These are phyloP conservation scores for Arctopsyche grandis DNA, from an alignment of 1,140 invertebrate genomes.

Conservation along the genomic window DNA sequence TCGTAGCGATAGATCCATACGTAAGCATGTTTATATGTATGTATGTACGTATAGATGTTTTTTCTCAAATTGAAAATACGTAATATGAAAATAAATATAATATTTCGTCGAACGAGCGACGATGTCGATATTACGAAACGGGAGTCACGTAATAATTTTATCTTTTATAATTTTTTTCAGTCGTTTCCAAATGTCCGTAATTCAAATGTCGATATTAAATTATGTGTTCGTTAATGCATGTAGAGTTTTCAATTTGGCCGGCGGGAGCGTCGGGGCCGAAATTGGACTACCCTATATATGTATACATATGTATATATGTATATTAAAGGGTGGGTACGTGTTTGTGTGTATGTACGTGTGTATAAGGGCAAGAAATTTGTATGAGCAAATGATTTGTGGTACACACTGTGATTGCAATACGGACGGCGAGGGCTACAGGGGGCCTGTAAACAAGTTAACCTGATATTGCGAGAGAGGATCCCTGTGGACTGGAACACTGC, in stretches of 20 bases:
- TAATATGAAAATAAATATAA: too few relatives aligned
- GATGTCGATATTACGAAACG: too few relatives aligned
- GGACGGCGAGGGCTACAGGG: slow-evolving; percentile 5
- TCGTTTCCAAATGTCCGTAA: background rate
- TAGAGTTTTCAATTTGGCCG: slow-evolving; percentile 9
- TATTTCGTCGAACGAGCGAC: background rate
- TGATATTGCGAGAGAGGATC: slow-evolving; percentile 3
- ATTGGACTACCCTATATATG: background rate
- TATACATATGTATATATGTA: background rate
- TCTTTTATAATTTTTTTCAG: background rate
- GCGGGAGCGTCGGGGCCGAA: too few relatives aligned
- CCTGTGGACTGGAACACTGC: background rate
- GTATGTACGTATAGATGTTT: too few relatives aligned
- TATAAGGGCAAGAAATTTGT: slow-evolving; percentile 17
- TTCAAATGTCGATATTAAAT: background rate
- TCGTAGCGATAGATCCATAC: too few relatives aligned
- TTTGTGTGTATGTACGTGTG: background rate
- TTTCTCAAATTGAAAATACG: too few relatives aligned
- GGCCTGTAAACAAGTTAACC: slow-evolving; percentile 23
- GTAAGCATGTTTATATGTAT: too few relatives aligned
- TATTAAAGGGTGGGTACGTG: background rate
- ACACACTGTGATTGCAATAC: slow-evolving; percentile 23
- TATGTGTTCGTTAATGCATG: slow-evolving; percentile 1
- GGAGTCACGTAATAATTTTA: background rate
- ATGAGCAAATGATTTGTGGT: slow-evolving; percentile 25